phyloP scores from a whole-genome alignment of 2,797 vertebrate species.

The Phyllotis vaccarum region DNA sequence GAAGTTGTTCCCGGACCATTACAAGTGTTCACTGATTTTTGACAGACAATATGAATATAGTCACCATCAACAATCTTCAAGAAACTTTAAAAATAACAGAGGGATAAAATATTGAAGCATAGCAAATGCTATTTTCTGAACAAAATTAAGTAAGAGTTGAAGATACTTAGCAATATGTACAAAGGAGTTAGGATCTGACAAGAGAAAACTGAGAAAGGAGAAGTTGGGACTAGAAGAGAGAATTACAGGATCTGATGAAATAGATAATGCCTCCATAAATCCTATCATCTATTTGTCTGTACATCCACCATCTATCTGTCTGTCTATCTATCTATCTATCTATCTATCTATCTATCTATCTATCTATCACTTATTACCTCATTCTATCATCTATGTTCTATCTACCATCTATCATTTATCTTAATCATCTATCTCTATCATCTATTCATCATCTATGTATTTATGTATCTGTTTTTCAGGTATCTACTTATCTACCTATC shows the following conservation, averaged over 20 bases:
- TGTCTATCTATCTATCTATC: background rate
- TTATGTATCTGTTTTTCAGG: background rate
- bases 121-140: background rate
- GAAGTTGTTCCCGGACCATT: background rate
- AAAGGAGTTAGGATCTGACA: background rate
- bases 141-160: background rate
- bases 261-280: background rate
- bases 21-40: background rate
- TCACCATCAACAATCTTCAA: background rate
- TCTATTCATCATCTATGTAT: background rate
- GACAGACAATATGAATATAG: background rate
- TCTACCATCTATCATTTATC: background rate
- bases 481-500: background rate
- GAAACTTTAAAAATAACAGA: background rate
- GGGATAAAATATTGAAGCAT: background rate
- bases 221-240: background rate
- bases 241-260: background rate
- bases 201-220: background rate
- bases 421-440: background rate
- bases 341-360: background rate
- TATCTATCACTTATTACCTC: background rate
- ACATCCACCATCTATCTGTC: background rate
- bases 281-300: background rate
- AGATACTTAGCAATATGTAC: background rate
- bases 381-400: background rate